Evolutionary conservation across 2,888 invertebrate species (phyloP).

Genomic region (Lithophane semibrunnea): DNA sequence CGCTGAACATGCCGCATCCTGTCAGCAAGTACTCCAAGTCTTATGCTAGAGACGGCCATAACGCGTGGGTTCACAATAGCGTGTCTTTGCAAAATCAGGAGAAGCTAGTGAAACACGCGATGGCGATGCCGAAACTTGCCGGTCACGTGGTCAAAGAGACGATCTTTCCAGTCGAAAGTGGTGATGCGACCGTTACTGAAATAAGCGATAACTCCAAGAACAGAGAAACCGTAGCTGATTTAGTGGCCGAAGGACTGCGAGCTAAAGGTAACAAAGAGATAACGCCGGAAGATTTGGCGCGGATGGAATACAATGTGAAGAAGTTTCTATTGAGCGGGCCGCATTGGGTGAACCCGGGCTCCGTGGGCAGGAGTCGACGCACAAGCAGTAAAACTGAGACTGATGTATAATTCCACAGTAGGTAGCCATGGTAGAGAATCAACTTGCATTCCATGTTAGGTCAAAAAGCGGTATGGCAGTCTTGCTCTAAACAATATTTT

Average conservation of each 20-base stretch:
- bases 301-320: constrained; percentile 95
- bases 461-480: constrained; percentile 61
- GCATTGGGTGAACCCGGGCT: constrained; percentile 81
- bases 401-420: constrained; percentile 86
- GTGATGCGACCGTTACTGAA: constrained; percentile 83
- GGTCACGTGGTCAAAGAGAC: constrained; percentile 84
- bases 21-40: constrained; percentile 86
- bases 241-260: constrained; percentile 77
- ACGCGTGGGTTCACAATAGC: constrained; percentile 78
- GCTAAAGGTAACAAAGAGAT: constrained; percentile 83
- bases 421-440: constrained; percentile 70
- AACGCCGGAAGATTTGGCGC: constrained; percentile 91
- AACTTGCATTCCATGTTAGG: constrained; percentile 63
- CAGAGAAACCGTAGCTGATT: constrained; percentile 70
- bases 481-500: constrained; percentile 54
- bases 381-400: constrained; percentile 90
- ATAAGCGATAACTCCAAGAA: constrained; percentile 81
- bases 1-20: constrained; percentile 87
- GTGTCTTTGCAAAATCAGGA: constrained; percentile 69
- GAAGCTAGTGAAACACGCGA: constrained; percentile 68
- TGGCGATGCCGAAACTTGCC: constrained; percentile 71
- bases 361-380: constrained; percentile 82
- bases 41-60: constrained; percentile 78
- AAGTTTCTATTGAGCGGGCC: constrained; percentile 92
- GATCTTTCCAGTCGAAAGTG: constrained; percentile 85